phyloP scores from a whole-genome alignment of 1,140 invertebrate genomes.

The Armadillidium nasatum region DNA sequence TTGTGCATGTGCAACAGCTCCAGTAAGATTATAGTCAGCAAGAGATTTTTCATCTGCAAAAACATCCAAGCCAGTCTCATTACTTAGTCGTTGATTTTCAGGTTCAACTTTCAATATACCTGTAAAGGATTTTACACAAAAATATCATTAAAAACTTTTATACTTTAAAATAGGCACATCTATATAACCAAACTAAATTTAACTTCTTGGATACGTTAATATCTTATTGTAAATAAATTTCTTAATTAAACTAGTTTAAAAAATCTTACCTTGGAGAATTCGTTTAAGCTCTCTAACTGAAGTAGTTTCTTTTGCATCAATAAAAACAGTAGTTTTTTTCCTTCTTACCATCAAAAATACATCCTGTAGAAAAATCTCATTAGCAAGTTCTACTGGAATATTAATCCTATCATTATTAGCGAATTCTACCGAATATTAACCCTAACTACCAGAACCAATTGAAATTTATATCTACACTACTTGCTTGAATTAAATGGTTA shows the following conservation, averaged over 20 bases:
- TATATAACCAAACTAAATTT: no score
- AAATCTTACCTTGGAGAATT: conserved; percentile 81
- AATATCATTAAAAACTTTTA: no score
- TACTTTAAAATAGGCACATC: neutral
- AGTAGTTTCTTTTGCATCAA: conserved; percentile 95
- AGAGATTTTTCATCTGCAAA: conserved; percentile 82
- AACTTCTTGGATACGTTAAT: neutral
- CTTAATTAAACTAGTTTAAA: no score
- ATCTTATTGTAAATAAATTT: no score
- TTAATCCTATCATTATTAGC: no score
- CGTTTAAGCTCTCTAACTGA: conserved; percentile 89
- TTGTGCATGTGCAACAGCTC: conserved; percentile 83
- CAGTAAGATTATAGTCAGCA: conserved; percentile 84
- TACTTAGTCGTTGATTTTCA: conserved; percentile 80
- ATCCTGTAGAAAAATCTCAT: conserved; percentile 60
- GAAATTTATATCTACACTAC: no score
- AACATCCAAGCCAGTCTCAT: conserved; percentile 72
- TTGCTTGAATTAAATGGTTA: no score
- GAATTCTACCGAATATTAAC: no score
- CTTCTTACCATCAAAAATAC: conserved; percentile 96
- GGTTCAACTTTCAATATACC: conserved; percentile 82
- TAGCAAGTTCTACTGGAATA: no score
- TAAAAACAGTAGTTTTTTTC: conserved; percentile 94
- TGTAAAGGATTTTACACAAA: conserved; percentile 50
- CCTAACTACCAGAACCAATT: no score